phyloP scores from a whole-genome alignment of 2,797 vertebrate species.

The Perdix hodgsoniae region DNA sequence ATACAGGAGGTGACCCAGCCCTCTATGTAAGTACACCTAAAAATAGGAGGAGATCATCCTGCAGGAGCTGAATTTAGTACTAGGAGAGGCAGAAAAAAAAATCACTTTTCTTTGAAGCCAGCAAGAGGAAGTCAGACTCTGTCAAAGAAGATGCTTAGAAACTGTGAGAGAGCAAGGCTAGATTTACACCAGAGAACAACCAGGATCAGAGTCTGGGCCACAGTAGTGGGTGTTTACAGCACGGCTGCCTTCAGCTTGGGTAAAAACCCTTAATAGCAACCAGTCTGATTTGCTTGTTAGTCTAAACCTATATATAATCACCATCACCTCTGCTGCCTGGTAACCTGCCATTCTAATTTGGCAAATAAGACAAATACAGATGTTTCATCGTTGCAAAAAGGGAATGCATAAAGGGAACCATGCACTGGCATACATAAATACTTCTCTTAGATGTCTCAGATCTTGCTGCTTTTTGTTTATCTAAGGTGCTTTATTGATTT shows the following conservation, averaged over 20 bases:
- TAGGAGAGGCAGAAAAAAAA: neutral
- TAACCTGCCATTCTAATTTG: neutral
- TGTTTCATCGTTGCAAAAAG: conserved; percentile 47
- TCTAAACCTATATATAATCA: neutral
- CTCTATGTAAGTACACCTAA: neutral
- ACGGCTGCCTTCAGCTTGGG: neutral
- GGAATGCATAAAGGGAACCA: neutral
- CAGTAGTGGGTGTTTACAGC: neutral
- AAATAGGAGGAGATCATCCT: neutral
- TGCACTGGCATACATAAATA: neutral
- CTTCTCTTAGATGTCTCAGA: neutral
- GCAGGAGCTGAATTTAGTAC: neutral
- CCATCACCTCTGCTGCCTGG: neutral
- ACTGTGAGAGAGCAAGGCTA: neutral
- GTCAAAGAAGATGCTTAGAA: neutral
- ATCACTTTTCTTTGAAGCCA: neutral
- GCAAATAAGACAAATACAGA: conserved; percentile 57
- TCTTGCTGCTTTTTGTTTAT: neutral
- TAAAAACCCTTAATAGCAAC: neutral
- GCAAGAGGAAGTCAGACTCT: neutral
- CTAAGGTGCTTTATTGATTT: neutral
- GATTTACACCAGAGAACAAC: neutral
- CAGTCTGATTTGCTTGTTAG: neutral
- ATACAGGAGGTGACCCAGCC: neutral
- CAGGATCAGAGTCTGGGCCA: neutral